phyloP scores from a whole-genome alignment of 2,113 vertebrate genomes.

The Oophaga pumilio region DNA sequence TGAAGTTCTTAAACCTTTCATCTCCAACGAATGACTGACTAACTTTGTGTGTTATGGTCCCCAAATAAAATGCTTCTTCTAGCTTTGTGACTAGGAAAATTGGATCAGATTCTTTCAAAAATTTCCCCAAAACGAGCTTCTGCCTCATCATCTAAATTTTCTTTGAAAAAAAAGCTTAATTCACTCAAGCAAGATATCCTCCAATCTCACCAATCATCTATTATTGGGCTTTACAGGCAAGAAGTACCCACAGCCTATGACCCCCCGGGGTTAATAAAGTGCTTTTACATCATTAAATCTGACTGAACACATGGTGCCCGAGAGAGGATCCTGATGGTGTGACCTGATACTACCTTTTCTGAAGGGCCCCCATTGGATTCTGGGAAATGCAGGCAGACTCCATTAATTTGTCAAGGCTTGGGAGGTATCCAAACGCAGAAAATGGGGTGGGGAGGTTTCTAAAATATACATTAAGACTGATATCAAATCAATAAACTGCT shows the following conservation, averaged over 20 bases:
- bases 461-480: constrained; percentile 31
- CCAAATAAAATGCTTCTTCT: background rate
- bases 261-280: constrained; percentile 21
- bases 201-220: background rate
- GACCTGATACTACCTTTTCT: constrained; percentile 36
- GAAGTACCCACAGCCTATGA: background rate
- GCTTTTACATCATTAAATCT: background rate
- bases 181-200: background rate
- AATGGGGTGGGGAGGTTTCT: background rate
- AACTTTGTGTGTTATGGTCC: background rate
- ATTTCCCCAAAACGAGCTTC: background rate
- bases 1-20: background rate
- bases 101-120: background rate
- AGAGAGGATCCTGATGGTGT: background rate
- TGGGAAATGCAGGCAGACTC: constrained; percentile 23
- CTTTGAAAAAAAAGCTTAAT: background rate
- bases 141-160: background rate
- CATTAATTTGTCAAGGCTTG: constrained; percentile 18
- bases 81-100: background rate
- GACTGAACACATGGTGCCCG: background rate
- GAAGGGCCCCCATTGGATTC: background rate
- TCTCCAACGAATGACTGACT: background rate
- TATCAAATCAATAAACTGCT: constrained; percentile 38
- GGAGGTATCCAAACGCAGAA: constrained; percentile 4
- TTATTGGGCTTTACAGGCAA: background rate